Base-by-base conservation (phyloP, 64 coral and sea anemone species). In the Platygyra sinensis region DNA sequence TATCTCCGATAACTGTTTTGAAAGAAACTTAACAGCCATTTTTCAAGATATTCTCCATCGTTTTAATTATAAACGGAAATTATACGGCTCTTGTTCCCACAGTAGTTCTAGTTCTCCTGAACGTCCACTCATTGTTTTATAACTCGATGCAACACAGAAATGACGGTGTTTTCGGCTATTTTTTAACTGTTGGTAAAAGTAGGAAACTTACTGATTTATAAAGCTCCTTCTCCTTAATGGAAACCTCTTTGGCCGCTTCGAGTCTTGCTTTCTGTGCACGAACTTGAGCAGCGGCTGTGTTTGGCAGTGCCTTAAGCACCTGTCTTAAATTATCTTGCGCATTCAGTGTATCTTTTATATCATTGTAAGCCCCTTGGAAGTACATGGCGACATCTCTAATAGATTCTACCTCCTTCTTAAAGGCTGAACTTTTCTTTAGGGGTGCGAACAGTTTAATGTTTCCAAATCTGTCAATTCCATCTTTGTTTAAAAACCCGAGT, bases 401-500 rank as follows among this genome's bases (percentile, higher is more conserved):
- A 8, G 7, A 24, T 63, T 62, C 61, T 24, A 82, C 79, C 6
- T 60, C 2, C 5, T 59, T 55, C 61, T 82, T 82, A 6, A 62
- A 55, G 13, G 79, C 55, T 19, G 59, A 52, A 17, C 54, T 62
- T 27, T 60, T 65, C 7, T 28, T 82, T 30, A 22, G 79, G 24
- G 79, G 79, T 22, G 79, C 79, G 16, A 82, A 82, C 31, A 82
- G 13, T 27, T 82, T 27, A 62, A 62, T 82, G 5, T 19, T 82
- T 82, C 79, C 79, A 82, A 82, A 82, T 22, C 52, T 82, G 55
- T 82, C 79, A 31, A 60, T 62, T 19, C 61, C 79, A 1, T 82
- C 61, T 82, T 62, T 63, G 30, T 82, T 63, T 6, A 82, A 18
- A 82, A 82, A 82, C 13, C 24, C 79, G 0, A 82, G 24, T 27